Percentiles rank a stretch among this genome's conserved stretches.
Evolutionary conservation across 2,797 vertebrate species (phyloP).

Genomic region (Gymnothorax reevesii): DNA sequence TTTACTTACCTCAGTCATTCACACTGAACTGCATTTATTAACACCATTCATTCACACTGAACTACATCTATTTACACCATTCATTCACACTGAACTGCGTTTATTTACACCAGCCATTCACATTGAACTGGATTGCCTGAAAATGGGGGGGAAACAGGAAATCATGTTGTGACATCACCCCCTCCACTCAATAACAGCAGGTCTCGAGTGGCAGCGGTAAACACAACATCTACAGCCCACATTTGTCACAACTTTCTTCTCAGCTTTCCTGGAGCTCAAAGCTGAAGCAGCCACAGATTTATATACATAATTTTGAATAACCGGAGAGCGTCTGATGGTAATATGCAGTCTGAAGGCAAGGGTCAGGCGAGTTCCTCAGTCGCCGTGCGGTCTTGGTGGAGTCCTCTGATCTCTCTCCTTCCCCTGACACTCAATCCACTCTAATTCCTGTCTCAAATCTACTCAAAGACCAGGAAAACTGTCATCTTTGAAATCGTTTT

Average conservation of each 20-base stretch:
- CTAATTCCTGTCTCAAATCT: not conserved
- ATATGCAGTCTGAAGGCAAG: constrained; percentile 1
- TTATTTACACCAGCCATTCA: too few species aligned
- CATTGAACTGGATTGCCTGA: not conserved
- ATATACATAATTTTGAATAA: not conserved
- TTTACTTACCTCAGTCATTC: constrained; percentile 11
- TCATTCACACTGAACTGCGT: constrained; percentile 6
- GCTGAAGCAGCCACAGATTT: not conserved
- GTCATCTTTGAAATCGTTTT: not conserved
- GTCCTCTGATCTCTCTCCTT: constrained; percentile 3
- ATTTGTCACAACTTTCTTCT: not conserved
- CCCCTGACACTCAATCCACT: not conserved
- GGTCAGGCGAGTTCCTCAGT: not conserved
- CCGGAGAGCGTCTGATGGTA: not conserved
- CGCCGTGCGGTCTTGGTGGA: not conserved
- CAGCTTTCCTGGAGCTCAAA: not conserved
- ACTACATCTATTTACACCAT: constrained; percentile 3
- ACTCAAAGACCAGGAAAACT: not conserved
- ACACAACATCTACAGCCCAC: not conserved
- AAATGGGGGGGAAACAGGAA: not conserved
- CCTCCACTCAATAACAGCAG: not conserved
- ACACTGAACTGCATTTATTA: not conserved
- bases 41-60: too few species aligned
- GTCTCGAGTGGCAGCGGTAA: too few species aligned
- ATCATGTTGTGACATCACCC: not conserved